A percentile compares a stretch with the other conserved stretches of the same genome.
Evolutionary conservation across 2,888 invertebrate species (phyloP).

Genomic region (Coremacera marginata): DNA sequence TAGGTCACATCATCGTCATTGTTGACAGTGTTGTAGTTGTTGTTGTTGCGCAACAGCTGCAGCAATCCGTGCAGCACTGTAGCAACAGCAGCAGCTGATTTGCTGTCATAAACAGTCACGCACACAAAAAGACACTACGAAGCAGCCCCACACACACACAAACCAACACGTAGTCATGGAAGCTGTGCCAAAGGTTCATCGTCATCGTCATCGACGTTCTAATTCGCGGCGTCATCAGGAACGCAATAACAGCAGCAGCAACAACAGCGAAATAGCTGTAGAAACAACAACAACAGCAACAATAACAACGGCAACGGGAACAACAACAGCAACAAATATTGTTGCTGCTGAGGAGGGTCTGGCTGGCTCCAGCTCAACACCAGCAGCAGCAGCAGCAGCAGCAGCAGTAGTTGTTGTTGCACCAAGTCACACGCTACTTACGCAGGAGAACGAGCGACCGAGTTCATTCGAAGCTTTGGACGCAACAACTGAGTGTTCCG

Average conservation of each 20-base stretch:
- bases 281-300: slow-evolving; percentile 38
- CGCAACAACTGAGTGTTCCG: slow-evolving; percentile 48
- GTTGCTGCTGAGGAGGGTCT: slow-evolving; percentile 49
- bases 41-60: background rate
- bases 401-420: slow-evolving; percentile 40
- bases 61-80: background rate
- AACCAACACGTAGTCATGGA: slow-evolving; percentile 57
- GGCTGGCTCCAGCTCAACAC: slow-evolving; percentile 32
- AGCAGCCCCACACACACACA: background rate
- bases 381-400: slow-evolving; percentile 38
- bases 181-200: slow-evolving; percentile 68
- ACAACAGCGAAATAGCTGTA: slow-evolving; percentile 51
- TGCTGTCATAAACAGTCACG: background rate
- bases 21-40: slow-evolving; percentile 18
- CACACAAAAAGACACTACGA: background rate
- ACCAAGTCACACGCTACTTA: slow-evolving; percentile 49
- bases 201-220: slow-evolving; percentile 66
- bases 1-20: slow-evolving; percentile 28
- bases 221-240: slow-evolving; percentile 64
- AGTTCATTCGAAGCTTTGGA: slow-evolving; percentile 50
- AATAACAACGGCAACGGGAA: slow-evolving; percentile 53
- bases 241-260: slow-evolving; percentile 52
- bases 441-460: slow-evolving; percentile 51
- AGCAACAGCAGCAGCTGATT: slow-evolving; percentile 23
- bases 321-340: slow-evolving; percentile 44